phyloP scores from a whole-genome alignment of 1,140 invertebrate genomes.

The Ceratina calcarata region DNA sequence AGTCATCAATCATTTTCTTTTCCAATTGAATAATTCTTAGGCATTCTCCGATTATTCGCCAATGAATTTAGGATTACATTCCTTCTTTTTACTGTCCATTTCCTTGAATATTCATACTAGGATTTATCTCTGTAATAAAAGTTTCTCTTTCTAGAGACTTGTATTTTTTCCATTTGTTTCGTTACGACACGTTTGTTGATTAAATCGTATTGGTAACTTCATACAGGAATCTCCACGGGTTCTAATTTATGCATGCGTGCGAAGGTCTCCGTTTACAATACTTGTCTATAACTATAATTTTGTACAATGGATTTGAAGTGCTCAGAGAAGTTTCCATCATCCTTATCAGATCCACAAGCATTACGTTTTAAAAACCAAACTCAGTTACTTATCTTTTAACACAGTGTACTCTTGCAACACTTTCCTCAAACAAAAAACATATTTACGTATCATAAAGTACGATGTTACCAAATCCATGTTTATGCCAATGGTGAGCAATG shows the following conservation, averaged over 20 bases:
- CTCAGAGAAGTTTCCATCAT: background rate
- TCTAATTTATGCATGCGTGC: background rate
- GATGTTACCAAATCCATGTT: constrained; percentile 3
- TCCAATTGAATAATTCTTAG: too few species aligned
- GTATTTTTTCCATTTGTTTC: background rate
- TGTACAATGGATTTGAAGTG: background rate
- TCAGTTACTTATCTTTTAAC: background rate
- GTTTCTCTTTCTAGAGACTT: too few species aligned
- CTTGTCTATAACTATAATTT: too few species aligned
- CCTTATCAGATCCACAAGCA: background rate
- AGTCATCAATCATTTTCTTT: too few species aligned
- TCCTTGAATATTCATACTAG: too few species aligned
- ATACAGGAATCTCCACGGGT: background rate
- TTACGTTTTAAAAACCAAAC: background rate
- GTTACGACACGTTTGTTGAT: background rate
- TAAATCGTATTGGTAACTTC: background rate
- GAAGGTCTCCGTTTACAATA: background rate
- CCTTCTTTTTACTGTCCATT: too few species aligned
- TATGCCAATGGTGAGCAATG: background rate
- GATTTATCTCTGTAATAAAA: too few species aligned
- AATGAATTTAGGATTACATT: too few species aligned
- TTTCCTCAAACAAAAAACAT: background rate
- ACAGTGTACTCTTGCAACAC: background rate
- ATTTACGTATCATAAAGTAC: background rate
- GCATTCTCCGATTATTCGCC: too few species aligned